Percentiles rank a stretch among this genome's conserved stretches.
phyloP scores from a whole-genome alignment of 2,888 invertebrate genomes.

The Margaritifera margaritifera region DNA sequence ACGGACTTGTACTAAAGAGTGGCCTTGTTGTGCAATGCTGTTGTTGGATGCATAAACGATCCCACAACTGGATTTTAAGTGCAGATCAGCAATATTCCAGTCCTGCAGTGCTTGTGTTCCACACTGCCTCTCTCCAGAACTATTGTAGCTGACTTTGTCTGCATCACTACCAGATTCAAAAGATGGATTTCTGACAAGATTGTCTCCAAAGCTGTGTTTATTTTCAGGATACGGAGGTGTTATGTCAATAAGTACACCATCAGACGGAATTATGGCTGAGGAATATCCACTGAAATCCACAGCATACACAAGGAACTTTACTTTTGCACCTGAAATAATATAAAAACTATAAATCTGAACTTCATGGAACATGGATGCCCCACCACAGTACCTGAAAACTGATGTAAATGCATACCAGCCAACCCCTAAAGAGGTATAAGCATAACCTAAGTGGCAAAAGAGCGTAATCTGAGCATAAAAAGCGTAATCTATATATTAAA shows the following conservation, averaged over 20 bases:
- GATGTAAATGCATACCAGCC: too few species aligned
- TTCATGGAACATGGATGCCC: too few species aligned
- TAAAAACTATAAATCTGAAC: too few species aligned
- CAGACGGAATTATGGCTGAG: conserved; percentile 19
- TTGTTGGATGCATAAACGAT: background rate
- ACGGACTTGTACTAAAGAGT: conserved; percentile 2
- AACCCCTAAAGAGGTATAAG: too few species aligned
- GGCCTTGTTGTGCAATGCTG: conserved; percentile 5
- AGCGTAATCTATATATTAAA: too few species aligned
- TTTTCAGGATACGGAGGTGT: conserved; percentile 16
- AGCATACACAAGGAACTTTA: conserved; percentile 16
- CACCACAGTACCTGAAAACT: too few species aligned
- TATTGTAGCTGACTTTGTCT: background rate
- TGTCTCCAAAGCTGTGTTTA: conserved; percentile 6
- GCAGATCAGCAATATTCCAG: background rate
- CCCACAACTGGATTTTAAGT: background rate
- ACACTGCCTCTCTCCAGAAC: background rate
- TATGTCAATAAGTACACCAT: conserved; percentile 23
- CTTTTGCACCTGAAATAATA: conserved; percentile 5
- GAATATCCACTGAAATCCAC: conserved; percentile 19
- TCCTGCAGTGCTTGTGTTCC: background rate
- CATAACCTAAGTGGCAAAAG: too few species aligned
- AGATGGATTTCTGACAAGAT: conserved; percentile 17
- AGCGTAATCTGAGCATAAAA: too few species aligned
- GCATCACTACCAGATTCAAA: conserved; percentile 13